These are phyloP conservation scores for Synergus itoensis DNA, from an alignment of 2,888 invertebrate genomes.

Conservation along the genomic window DNA sequence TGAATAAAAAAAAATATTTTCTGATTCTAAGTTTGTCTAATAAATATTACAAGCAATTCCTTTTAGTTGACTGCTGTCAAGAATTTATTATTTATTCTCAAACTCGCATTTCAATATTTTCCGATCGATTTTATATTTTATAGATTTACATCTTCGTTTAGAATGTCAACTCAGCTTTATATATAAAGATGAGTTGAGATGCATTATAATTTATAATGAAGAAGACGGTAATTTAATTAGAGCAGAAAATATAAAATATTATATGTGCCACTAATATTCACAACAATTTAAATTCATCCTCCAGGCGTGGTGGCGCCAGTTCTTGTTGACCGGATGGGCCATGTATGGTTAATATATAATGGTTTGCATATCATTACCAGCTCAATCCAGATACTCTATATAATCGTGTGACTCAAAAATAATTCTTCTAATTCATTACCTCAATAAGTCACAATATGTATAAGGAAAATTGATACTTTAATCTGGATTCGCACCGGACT, in stretches of 20 bases:
- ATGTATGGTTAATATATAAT: not conserved
- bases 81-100: no score
- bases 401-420: not conserved
- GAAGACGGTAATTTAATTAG: not conserved
- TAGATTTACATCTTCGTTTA: no score
- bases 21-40: not conserved
- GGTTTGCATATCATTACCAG: slow-evolving; percentile 1
- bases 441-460: not conserved
- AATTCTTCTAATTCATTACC: not conserved
- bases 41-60: no score
- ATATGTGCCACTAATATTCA: not conserved
- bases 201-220: not conserved
- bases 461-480: not conserved
- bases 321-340: not conserved
- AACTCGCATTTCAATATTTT: no score
- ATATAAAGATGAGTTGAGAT: no score
- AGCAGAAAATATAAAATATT: not conserved
- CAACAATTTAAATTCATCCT: not conserved
- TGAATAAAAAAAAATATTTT: not conserved
- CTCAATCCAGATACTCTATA: not conserved
- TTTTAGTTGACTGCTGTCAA: no score
- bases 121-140: no score
- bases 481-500: no score
- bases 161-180: no score
- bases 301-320: not conserved